These are phyloP conservation scores for Micromys minutus DNA, from an alignment of 2,113 vertebrate species.

Conservation along the genomic window DNA sequence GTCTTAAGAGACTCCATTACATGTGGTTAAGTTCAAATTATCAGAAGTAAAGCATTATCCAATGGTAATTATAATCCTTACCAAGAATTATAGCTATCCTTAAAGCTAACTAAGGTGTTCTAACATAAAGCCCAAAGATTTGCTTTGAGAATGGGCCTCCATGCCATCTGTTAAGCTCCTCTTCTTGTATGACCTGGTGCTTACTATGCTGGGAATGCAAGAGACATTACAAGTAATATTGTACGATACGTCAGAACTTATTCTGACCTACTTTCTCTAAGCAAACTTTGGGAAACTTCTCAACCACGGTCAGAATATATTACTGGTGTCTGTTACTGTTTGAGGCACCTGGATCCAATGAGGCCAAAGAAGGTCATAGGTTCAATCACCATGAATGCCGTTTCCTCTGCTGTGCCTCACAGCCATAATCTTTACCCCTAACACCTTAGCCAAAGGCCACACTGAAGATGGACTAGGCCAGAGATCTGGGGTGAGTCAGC, in stretches of 20 bases:
- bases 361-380: slow-evolving; percentile 56
- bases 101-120: slow-evolving; percentile 43
- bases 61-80: slow-evolving; percentile 23
- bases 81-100: background rate
- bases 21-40: slow-evolving; percentile 1
- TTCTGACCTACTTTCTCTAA: slow-evolving; percentile 49
- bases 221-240: background rate
- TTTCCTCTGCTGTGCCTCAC: slow-evolving; percentile 49
- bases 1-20: background rate
- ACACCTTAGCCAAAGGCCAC: slow-evolving; percentile 58
- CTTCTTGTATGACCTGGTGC: background rate
- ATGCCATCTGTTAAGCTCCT: background rate
- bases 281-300: slow-evolving; percentile 3
- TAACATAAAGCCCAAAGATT: slow-evolving; percentile 44
- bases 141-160: slow-evolving; percentile 5
- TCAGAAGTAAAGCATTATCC: slow-evolving; percentile 16
- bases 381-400: slow-evolving; percentile 12
- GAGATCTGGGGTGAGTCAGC: slow-evolving; percentile 60
- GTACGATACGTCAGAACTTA: background rate
- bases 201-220: slow-evolving; percentile 26
- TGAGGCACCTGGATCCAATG: background rate
- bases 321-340: slow-evolving; percentile 20
- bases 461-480: slow-evolving; percentile 42
- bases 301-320: background rate
- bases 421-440: slow-evolving; percentile 34